Base-by-base conservation (phyloP, 2,113 vertebrate species). In the Phalacrocorax aristotelis region DNA sequence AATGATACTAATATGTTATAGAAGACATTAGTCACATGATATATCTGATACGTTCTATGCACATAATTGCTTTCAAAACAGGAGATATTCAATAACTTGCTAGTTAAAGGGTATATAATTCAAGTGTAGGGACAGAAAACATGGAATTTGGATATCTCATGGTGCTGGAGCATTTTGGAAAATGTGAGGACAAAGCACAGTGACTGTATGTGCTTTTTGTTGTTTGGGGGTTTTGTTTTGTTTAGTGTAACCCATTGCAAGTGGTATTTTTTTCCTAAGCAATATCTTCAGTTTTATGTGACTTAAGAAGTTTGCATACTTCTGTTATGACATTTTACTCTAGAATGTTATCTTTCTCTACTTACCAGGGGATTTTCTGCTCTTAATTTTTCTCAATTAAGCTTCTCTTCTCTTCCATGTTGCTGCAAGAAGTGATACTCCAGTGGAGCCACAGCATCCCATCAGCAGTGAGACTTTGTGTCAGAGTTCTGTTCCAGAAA, bases 371-470 rank as follows among this genome's bases (percentile, higher is more conserved):
- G 44, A 69, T 87, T 60, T 84, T 89, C 52, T 84, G 3, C 34
- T 85, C 20, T 36, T 49, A 52, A 9, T 72, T 83, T 83, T 83
- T 91, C 75, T 95, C 40, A 87, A 23, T 72, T 52, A 62, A 92
- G 13, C 36, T 71, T 95, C 68, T 96, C 14, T 81, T 87, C 60
- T 95, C 93, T 95, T 93, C 42, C 49, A 90, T 87, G 69, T 97
- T 96, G 72, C 78, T 92, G 83, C 38, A 95, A 98, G 98, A 97
- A 99, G 98, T 58, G 98, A 98, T 72, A 98, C 98, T 65, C 99
- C 98, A 0, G 97, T 98, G 61, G 99, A 99, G 96, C 98, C 98
- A 58, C 99, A 99, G 97, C 97, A 95, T 52, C 98, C 98, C 54
- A 97, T 98, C n/a, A 97, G 95, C 87, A 97, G 97, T 85, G 98